A percentile compares a stretch with the other conserved stretches of the same genome.
phyloP scores from a whole-genome alignment of 2,888 invertebrate genomes.

The Minunthozetes semirufus region DNA sequence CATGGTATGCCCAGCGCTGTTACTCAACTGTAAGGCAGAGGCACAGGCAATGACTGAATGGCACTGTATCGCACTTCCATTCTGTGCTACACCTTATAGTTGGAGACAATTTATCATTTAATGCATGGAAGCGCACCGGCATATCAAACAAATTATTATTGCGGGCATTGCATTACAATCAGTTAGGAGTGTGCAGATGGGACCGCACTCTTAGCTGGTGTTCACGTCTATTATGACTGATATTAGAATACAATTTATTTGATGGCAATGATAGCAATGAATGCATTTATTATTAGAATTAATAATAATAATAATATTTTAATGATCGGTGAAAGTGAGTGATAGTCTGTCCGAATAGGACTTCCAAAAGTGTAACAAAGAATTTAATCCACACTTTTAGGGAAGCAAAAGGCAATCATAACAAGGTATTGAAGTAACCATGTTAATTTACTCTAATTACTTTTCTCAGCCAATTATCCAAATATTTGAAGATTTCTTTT shows the following conservation, averaged over 20 bases:
- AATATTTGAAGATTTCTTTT: too few relatives aligned
- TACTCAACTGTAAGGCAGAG: too few relatives aligned
- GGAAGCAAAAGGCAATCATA: too few relatives aligned
- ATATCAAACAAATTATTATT: slow-evolving; percentile 24
- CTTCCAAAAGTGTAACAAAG: too few relatives aligned
- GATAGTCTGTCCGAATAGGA: neutral
- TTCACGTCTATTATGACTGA: neutral
- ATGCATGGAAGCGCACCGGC: slow-evolving; percentile 23
- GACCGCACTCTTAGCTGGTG: neutral
- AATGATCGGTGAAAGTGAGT: slow-evolving; percentile 1
- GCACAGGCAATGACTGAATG: neutral
- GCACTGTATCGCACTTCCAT: neutral
- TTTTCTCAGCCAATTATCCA: too few relatives aligned
- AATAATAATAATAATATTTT: slow-evolving; percentile 13
- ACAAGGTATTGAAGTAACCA: too few relatives aligned
- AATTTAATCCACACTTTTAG: too few relatives aligned
- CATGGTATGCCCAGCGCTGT: too few relatives aligned
- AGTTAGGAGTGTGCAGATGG: neutral
- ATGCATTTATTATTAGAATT: neutral
- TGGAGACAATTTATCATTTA: slow-evolving; percentile 21
- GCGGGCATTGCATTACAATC: neutral
- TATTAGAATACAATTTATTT: slow-evolving; percentile 19
- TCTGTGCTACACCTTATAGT: slow-evolving; percentile 4
- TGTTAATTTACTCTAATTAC: too few relatives aligned
- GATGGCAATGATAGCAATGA: neutral